A percentile compares a stretch with the other conserved stretches of the same genome.
These are phyloP conservation scores for Zaprionus kolodkinae DNA, from an alignment of 1,140 invertebrate species.

Conservation along the genomic window DNA sequence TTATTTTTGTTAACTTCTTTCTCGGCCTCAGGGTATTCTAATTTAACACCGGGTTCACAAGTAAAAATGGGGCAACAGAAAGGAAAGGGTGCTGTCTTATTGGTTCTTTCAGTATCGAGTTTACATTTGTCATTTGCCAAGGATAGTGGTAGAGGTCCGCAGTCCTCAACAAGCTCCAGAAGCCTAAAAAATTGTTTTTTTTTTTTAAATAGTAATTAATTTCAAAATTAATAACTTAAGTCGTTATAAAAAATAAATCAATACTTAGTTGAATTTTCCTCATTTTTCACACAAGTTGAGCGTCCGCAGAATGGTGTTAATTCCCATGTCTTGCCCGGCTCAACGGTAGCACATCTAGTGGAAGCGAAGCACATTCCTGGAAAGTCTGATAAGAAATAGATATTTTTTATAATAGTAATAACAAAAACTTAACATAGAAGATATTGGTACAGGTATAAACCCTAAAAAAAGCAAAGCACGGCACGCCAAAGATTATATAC, in stretches of 20 bases:
- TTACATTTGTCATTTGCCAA: slow-evolving; percentile 94
- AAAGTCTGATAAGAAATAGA: slow-evolving; percentile 88
- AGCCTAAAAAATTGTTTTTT: slow-evolving; percentile 84
- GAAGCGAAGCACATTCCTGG: slow-evolving; percentile 95
- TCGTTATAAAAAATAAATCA: background rate
- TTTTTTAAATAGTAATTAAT: background rate
- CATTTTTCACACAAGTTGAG: slow-evolving; percentile 92
- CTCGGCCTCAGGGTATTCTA: slow-evolving; percentile 93
- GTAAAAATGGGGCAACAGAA: slow-evolving; percentile 93
- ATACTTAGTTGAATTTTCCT: slow-evolving; percentile 87
- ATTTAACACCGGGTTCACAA: slow-evolving; percentile 92
- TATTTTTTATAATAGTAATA: background rate
- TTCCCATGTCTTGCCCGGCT: slow-evolving; percentile 93
- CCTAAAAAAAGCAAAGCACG: too few relatives aligned
- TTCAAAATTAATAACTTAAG: background rate
- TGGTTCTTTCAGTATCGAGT: slow-evolving; percentile 92
- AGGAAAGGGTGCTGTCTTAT: slow-evolving; percentile 94
- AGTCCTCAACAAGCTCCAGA: slow-evolving; percentile 93
- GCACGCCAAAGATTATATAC: too few relatives aligned
- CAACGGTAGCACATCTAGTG: slow-evolving; percentile 93
- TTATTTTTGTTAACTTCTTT: slow-evolving; percentile 85
- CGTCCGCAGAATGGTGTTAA: slow-evolving; percentile 94
- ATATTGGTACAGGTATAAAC: too few relatives aligned
- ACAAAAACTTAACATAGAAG: too few relatives aligned
- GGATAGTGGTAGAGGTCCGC: slow-evolving; percentile 92